A percentile compares a stretch with the other conserved stretches of the same genome.
These are phyloP conservation scores for Xestia c-nigrum DNA, from an alignment of 2,888 invertebrate species.

Conservation along the genomic window DNA sequence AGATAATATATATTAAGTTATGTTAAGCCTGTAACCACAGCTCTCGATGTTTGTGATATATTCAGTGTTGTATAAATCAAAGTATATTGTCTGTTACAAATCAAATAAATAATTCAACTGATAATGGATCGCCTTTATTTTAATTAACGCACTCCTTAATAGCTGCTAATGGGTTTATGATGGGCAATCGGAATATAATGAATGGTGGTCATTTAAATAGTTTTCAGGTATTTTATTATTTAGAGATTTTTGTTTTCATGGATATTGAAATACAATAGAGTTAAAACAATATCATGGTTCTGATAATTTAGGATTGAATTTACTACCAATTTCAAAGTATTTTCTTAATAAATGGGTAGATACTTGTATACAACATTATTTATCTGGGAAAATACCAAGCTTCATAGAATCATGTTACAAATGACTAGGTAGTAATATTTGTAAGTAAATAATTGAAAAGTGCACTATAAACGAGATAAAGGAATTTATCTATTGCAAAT, in stretches of 20 bases:
- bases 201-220: slow-evolving; percentile 42
- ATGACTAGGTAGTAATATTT: background rate
- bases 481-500: background rate
- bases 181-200: slow-evolving; percentile 62
- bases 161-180: slow-evolving; percentile 51
- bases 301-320: slow-evolving; percentile 38
- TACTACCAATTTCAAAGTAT: slow-evolving; percentile 8
- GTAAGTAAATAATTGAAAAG: background rate
- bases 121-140: slow-evolving; percentile 30
- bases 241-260: slow-evolving; percentile 48
- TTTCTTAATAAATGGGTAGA: slow-evolving; percentile 3
- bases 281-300: slow-evolving; percentile 6
- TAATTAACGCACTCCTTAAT: slow-evolving; percentile 20
- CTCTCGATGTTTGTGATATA: slow-evolving; percentile 71
- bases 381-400: background rate
- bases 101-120: slow-evolving; percentile 56
- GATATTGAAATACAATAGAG: slow-evolving; percentile 17
- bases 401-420: background rate
- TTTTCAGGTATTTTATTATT: slow-evolving; percentile 38
- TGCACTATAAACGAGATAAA: background rate
- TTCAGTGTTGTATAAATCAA: slow-evolving; percentile 59
- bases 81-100: slow-evolving; percentile 62
- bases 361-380: slow-evolving; percentile 11
- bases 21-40: slow-evolving; percentile 48
- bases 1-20: slow-evolving; percentile 19